These are phyloP conservation scores for Leptinotarsa texana DNA, from an alignment of 1,140 invertebrate species.

Conservation along the genomic window DNA sequence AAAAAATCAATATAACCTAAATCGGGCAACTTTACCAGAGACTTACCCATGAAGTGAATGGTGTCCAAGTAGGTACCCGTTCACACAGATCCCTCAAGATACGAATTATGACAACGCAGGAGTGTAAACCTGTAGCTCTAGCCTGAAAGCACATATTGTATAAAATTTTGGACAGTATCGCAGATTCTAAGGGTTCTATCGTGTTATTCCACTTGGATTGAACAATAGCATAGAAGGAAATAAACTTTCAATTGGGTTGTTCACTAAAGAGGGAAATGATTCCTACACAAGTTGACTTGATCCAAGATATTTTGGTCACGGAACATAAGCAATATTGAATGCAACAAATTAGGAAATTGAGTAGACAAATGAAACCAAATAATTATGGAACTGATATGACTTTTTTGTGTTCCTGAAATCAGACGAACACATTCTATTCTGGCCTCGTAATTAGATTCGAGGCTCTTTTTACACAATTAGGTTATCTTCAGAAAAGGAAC, in stretches of 20 bases:
- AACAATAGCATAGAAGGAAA: not conserved
- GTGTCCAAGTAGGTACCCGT: constrained; percentile 89
- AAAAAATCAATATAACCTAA: not conserved
- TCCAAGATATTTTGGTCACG: too few species aligned
- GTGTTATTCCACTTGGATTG: not conserved
- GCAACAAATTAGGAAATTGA: too few species aligned
- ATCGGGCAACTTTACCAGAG: not conserved
- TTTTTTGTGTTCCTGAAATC: too few species aligned
- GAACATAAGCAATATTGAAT: too few species aligned
- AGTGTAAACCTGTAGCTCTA: constrained; percentile 91
- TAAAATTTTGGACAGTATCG: not conserved
- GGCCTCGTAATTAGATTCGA: too few species aligned
- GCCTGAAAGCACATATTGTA: constrained; percentile 65
- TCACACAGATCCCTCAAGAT: constrained; percentile 94
- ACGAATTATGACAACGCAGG: constrained; percentile 93
- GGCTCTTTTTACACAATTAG: too few species aligned
- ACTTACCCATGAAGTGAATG: constrained; percentile 87
- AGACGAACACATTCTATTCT: too few species aligned
- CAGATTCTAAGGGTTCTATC: constrained; percentile 11
- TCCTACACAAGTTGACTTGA: not conserved
- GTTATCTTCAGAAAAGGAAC: too few species aligned
- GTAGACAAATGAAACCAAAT: too few species aligned
- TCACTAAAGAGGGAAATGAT: not conserved
- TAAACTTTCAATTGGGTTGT: constrained; percentile 6
- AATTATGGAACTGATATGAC: too few species aligned